Percentiles rank a stretch among this genome's conserved stretches.
Conservation (phyloP, 1,140 invertebrate genomes). For the Brachionus rotundiformis region DNA sequence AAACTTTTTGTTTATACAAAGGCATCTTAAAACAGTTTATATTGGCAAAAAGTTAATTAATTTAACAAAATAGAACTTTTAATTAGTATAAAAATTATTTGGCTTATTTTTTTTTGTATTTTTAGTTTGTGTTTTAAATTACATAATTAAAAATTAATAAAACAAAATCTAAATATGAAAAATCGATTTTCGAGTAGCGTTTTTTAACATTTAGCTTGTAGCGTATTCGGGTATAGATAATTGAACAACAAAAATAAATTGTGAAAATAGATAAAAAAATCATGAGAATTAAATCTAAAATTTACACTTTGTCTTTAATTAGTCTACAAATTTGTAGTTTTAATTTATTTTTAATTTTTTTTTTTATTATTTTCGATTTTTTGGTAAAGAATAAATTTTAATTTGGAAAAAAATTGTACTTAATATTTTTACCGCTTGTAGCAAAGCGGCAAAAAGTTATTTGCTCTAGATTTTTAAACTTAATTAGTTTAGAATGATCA, state of each 20-base stretch:
- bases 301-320: not conserved
- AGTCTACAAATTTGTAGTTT: no score
- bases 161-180: not conserved
- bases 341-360: no score
- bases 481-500: slow-evolving; percentile 7
- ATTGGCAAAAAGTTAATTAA: slow-evolving; percentile 3
- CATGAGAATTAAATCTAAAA: not conserved
- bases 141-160: not conserved
- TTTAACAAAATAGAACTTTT: slow-evolving; percentile 4
- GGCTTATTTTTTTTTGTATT: not conserved
- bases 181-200: slow-evolving; percentile 16
- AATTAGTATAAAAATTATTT: not conserved
- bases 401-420: not conserved
- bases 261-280: not conserved
- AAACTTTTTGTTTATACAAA: not conserved
- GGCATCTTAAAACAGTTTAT: not conserved
- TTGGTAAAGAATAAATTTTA: slow-evolving; percentile 13
- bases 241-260: not conserved
- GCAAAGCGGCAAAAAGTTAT: not conserved
- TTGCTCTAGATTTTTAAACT: not conserved
- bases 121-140: not conserved
- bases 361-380: no score
- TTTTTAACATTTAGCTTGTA: not conserved
- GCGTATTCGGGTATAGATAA: not conserved
- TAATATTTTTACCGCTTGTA: not conserved